Evolutionary conservation across 1,140 invertebrate species (phyloP).

Genomic region (Solen grandis): DNA sequence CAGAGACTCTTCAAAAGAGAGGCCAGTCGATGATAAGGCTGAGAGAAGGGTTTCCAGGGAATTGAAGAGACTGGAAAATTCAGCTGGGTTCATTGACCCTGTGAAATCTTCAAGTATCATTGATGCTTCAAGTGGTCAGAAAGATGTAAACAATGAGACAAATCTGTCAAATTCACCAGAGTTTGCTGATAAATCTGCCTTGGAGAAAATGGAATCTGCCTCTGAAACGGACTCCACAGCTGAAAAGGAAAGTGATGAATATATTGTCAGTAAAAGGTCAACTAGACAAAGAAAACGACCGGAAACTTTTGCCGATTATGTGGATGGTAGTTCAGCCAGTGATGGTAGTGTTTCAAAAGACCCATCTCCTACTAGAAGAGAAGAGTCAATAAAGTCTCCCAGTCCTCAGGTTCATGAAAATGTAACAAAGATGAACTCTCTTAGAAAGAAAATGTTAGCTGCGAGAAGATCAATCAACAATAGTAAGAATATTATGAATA

Average conservation of each 20-base stretch:
- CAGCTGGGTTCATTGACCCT: slow-evolving; percentile 28
- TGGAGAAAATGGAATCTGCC: too few relatives aligned
- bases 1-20: neutral
- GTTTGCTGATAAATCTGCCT: too few relatives aligned
- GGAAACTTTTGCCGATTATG: too few relatives aligned
- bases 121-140: neutral
- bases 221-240: neutral
- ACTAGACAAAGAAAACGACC: too few relatives aligned
- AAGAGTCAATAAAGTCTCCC: too few relatives aligned
- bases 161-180: neutral
- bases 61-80: slow-evolving; percentile 24
- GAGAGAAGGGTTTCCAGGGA: slow-evolving; percentile 8
- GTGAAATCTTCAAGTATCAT: neutral
- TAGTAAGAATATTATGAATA: neutral
- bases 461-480: neutral
- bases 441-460: too few relatives aligned
- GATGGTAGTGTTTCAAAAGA: too few relatives aligned
- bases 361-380: too few relatives aligned
- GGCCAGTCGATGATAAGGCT: neutral
- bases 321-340: too few relatives aligned
- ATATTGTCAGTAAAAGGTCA: neutral
- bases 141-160: neutral
- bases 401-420: too few relatives aligned
- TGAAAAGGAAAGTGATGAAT: neutral
- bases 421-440: too few relatives aligned